Base-by-base conservation (phyloP, 2,113 vertebrate species). In the Bucco capensis region DNA sequence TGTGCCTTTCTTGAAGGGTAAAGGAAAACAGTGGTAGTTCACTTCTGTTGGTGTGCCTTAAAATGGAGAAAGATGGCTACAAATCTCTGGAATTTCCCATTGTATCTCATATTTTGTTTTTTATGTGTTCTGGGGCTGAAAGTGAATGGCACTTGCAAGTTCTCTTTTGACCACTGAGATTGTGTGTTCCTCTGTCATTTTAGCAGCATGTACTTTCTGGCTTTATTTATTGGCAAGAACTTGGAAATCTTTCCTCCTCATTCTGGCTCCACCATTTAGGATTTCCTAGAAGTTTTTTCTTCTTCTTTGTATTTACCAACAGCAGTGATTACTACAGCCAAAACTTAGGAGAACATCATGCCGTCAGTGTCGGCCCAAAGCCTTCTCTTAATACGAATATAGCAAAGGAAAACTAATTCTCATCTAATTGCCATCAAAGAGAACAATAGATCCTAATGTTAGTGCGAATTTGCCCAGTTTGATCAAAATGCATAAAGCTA, bases 151-250 rank as follows among this genome's bases (percentile, higher is more conserved):
- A 28, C 30, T 77, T 74, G 38, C 31, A 11, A 38, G 28, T 35
- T 70, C 17, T 40, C 19, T 66, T 81, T 49, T 46, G 46, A 35
- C 46, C n/a, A 37, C 65, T 47, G 33, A 56, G 33, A 30, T 0
- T 2, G 11, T 47, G 40, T 58, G n/a, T 53, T 85, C 19, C 5
- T 14, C 23, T 24, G 25, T 37, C 19, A 6, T 47, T 89, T 91
- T 31, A 76, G 58, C 42, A 66, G 14, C n/a, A 7, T 3, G 3
- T 13, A 17, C 0, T 0, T 47, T 58, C 22, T 73, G 54, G 30
- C 53, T 51, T 57, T 64, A 13, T 40, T 74, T 72, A 33, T 35
- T 47, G 35, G n/a, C 35, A 80, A 31, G 51, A 74, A 47, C 44
- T 7, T 56, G 47, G 24, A 47, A 60, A 31, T 53, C 22, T 44